Percentiles rank a stretch among this genome's conserved stretches.
These are phyloP conservation scores for Hydractinia echinata DNA, from an alignment of 30 jellyfish, hydroid and myxozoan species.

Conservation along the genomic window DNA sequence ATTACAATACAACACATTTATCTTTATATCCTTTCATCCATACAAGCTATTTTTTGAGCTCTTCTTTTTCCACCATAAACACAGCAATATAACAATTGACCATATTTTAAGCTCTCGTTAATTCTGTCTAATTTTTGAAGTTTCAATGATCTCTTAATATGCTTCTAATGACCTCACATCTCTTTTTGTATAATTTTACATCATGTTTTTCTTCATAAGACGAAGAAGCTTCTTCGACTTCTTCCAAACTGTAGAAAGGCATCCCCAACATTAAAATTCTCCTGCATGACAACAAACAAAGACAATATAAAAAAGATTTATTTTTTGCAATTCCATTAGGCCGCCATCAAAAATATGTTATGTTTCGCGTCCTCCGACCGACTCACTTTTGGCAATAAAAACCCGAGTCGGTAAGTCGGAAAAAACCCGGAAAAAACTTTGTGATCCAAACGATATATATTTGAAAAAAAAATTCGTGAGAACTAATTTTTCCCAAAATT, in stretches of 20 bases:
- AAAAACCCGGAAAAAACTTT: no score
- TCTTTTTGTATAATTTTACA: constrained; percentile 33
- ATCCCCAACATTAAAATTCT: constrained; percentile 44
- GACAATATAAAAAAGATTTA: neutral
- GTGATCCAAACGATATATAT: no score
- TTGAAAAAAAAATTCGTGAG: no score
- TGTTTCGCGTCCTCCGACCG: no score
- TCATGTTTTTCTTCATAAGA: constrained; percentile 32
- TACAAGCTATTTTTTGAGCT: constrained; percentile 46
- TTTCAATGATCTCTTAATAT: constrained; percentile 28
- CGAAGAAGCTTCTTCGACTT: constrained; percentile 40
- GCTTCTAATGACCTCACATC: constrained; percentile 45
- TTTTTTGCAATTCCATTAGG: neutral
- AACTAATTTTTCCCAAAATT: no score
- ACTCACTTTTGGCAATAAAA: no score
- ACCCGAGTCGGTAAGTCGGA: no score
- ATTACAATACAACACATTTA: neutral
- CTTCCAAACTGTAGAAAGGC: constrained; percentile 41
- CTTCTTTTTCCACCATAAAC: constrained; percentile 46
- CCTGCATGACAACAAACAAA: constrained; percentile 12
- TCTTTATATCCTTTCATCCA: constrained; percentile 48
- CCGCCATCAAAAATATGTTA: no score
- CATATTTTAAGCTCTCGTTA: constrained; percentile 32
- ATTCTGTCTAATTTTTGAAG: constrained; percentile 34
- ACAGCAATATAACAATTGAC: constrained; percentile 43